Base-by-base conservation (phyloP, 2,888 invertebrate genomes). In the Caenorhabditis sp. region DNA sequence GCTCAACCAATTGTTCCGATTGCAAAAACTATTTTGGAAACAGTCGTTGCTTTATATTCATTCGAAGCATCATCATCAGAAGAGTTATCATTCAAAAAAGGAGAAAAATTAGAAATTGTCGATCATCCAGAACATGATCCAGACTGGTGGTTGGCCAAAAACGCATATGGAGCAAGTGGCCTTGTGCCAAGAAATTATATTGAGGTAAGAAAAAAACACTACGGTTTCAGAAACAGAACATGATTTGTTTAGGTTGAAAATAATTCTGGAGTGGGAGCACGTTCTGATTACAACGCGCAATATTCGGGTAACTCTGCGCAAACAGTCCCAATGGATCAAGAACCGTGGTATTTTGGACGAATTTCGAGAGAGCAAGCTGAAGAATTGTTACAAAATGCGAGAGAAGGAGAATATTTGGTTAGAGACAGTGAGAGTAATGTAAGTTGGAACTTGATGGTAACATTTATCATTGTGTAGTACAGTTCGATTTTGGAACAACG, bases 381-480 rank as follows among this genome's bases (percentile, higher is more conserved):
- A 90, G 92, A 93, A 85, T 91, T 97, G 89, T 92, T 99, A 88
- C 95, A 94, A 88, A 93, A 94, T 89, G 99, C 95, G 21, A 93
- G 94, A 88, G 95, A 97, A 90, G 99, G 99, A 14, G 97, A 99
- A 90, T 99, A 95, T 91, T 92, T 99, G 88, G 95, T 99, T 87
- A 91, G 99, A 84, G 97, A 97, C 90, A 96, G 95, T 88, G 99
- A 99, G 91, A 97, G 97, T 86, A 97, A 97, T 90, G 97, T 97
- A 89, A 81, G 81, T 70, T 53, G 3, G 31, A 17, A 43, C 43
- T 14, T 5, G 17, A 19, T 19, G 12, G 19, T 21, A 59, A 59
- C 6, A 10, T 31, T 37, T 36, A 10, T 21, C 6, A 51, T 51
- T n/a, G 6, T 51, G 6, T 51, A n/a, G n/a, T n/a, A n/a, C n/a